Evolutionary conservation across 2,797 vertebrate species (phyloP).

Genomic region (Myotis findleyi): DNA sequence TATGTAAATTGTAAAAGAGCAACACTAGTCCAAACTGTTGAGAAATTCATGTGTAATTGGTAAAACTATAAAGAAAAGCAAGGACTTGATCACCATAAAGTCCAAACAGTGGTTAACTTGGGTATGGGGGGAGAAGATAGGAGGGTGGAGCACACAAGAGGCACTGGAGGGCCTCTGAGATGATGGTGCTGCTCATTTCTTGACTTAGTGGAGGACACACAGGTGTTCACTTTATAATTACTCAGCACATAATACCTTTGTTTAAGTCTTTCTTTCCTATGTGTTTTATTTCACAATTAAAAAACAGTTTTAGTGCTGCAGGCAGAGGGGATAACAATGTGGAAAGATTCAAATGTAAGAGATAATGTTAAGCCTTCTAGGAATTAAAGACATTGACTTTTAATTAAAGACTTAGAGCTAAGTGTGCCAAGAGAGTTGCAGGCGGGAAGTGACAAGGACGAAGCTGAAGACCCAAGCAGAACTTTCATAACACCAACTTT

Average conservation of each 20-base stretch:
- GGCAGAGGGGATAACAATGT: background rate
- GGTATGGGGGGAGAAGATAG: too few species aligned
- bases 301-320: background rate
- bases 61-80: background rate
- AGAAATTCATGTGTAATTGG: background rate
- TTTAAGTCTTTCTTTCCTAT: background rate
- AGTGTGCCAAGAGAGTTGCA: background rate
- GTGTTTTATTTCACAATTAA: conserved; percentile 18
- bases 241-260: background rate
- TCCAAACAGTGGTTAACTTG: background rate
- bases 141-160: background rate
- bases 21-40: background rate
- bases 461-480: background rate
- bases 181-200: background rate
- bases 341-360: background rate
- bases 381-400: background rate
- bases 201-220: background rate
- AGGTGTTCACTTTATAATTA: background rate
- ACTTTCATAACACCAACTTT: background rate
- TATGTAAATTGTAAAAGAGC: background rate
- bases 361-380: background rate
- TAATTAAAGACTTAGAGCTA: background rate
- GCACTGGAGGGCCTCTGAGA: background rate
- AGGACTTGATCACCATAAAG: background rate
- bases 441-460: background rate